Base-by-base conservation (phyloP, 2,797 vertebrate genomes). In the Chrysolophus pictus region DNA sequence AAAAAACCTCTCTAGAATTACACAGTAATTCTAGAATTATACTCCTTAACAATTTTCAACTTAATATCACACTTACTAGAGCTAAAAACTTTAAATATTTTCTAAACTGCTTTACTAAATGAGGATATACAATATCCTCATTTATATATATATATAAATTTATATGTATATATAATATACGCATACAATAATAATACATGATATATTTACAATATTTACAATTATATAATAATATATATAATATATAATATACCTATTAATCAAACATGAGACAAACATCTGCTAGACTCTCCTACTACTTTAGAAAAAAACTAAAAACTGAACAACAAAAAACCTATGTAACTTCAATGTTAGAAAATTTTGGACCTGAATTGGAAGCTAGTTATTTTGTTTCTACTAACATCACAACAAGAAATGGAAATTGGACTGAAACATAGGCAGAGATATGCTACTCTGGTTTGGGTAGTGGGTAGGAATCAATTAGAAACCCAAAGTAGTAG, bases 81-180 rank as follows among this genome's bases (percentile, higher is more conserved):
- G 68, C 44, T 11, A 83, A 24, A 55, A 62, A 89, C 70, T 93
- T 82, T 73, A 82, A 80, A 37, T 73, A 64, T 44, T 94, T 91
- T 79, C 53, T 71, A 74, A 83, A 69, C 33, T 35, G 19, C 47
- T 91, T 71, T 71, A 91, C 62, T 41, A 77, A 89, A 71, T 31
- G n/a, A 94, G 58, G n/a, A 71, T 28, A 31, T 41, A 68, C 55
- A 83, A 49, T 37, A 37, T 37, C 37, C 37, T 37, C 37, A 37
- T 37, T 37, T 37, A 37, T 37, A 37, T 37, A 37, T 37, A 37
- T 37, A 37, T 37, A 37, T 37, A 37, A 35, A 37, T 37, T 37
- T 37, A 10, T 37, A 10, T 9, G 35, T 37, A 37, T 37, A 37
- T 37, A 37, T 37, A 37, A 37, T 37, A 37, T 37, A 37, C 11